Conservation (phyloP, 35 echinoderm and acorn worm genomes). For the Diadema setosum region DNA sequence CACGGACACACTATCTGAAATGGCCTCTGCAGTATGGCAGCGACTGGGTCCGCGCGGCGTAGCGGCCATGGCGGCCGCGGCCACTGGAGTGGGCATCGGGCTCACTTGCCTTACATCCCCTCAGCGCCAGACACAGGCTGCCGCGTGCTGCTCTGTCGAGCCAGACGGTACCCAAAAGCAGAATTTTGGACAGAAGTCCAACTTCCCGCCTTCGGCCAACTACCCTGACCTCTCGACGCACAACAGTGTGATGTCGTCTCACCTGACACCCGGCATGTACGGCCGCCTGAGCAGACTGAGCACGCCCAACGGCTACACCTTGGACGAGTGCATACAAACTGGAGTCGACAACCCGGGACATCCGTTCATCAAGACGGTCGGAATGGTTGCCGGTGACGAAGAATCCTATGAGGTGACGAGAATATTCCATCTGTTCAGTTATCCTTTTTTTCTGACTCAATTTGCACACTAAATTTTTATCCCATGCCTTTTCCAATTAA, state of each 20-base stretch:
- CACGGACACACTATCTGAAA: neutral
- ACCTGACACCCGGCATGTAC: constrained; percentile 83
- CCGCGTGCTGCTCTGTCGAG: neutral
- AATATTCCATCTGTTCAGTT: no score
- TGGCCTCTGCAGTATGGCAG: constrained; percentile 6
- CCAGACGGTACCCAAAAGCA: neutral
- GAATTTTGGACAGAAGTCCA: neutral
- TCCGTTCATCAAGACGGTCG: constrained; percentile 98
- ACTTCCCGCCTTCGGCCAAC: constrained; percentile 79
- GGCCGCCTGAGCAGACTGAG: constrained; percentile 40
- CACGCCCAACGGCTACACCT: constrained; percentile 83
- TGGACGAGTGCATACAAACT: constrained; percentile 91
- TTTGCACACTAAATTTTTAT: no score
- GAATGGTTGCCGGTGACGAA: constrained; percentile 95
- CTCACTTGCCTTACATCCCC: neutral
- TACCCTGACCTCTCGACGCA: constrained; percentile 86
- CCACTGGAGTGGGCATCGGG: neutral
- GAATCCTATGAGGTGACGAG: constrained; percentile 96
- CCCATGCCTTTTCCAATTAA: no score
- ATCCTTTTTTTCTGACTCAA: no score
- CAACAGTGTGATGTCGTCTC: constrained; percentile 93
- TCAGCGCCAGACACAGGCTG: neutral
- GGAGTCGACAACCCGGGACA: constrained; percentile 99
- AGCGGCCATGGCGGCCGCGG: neutral
- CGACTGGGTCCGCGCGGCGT: neutral